phyloP scores from a whole-genome alignment of 2,113 vertebrate species.

The Gasterosteus aculeatus region DNA sequence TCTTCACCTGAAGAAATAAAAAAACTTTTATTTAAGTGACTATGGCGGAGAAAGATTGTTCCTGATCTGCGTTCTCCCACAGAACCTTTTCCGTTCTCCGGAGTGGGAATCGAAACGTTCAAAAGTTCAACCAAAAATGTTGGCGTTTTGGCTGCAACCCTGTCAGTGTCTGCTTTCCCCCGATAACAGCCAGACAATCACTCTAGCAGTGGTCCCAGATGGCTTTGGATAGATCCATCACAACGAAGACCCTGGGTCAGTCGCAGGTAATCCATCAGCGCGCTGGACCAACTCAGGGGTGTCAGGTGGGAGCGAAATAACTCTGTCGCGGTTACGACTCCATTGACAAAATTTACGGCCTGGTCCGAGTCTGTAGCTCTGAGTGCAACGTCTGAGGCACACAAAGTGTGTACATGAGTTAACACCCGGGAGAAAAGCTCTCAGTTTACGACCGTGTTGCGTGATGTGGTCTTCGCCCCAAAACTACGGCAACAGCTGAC shows the following conservation, averaged over 20 bases:
- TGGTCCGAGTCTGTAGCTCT: conserved; percentile 28
- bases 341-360: conserved; percentile 61
- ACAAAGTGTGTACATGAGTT: conserved; percentile 1
- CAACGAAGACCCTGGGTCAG: conserved; percentile 87
- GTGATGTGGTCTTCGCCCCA: conserved; percentile 16
- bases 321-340: conserved; percentile 69
- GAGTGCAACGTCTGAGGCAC: conserved; percentile 14
- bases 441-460: not conserved
- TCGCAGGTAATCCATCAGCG: conserved; percentile 93
- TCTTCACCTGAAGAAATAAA: too few species aligned
- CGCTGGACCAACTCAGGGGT: conserved; percentile 85
- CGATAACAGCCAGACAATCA: conserved; percentile 86
- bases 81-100: not conserved
- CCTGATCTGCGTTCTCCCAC: not conserved
- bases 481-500: conserved; percentile 39
- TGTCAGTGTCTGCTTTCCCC: conserved; percentile 88
- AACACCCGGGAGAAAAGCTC: conserved; percentile 20
- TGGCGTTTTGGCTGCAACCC: conserved; percentile 80
- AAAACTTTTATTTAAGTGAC: too few species aligned
- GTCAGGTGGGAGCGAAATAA: conserved; percentile 62
- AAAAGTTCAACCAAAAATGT: conserved; percentile 78
- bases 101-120: conserved; percentile 61
- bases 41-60: not conserved
- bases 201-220: conserved; percentile 90
- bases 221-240: conserved; percentile 95